Evolutionary conservation across 2,888 invertebrate genomes (phyloP).

Genomic region (Tetrapedia diversipes): DNA sequence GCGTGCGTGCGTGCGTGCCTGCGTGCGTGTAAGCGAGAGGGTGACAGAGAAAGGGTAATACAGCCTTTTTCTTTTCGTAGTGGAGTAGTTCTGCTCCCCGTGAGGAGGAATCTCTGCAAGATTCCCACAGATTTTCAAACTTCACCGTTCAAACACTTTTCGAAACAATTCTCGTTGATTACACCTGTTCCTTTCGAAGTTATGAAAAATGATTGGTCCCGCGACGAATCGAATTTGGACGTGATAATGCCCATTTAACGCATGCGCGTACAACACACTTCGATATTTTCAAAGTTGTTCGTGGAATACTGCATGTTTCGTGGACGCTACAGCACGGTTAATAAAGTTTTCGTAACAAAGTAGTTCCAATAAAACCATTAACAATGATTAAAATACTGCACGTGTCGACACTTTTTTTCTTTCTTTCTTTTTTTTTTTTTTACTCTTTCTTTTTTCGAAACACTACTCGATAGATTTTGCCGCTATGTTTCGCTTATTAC

Average conservation of each 20-base stretch:
- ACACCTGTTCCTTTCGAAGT: background rate
- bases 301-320: slow-evolving; percentile 36
- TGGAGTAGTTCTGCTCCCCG: slow-evolving; percentile 32
- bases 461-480: background rate
- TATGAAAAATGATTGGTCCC: background rate
- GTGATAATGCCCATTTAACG: background rate
- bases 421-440: too few relatives aligned
- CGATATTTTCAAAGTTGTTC: background rate
- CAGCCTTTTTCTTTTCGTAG: slow-evolving; percentile 16
- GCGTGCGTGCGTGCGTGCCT: too few relatives aligned
- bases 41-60: background rate
- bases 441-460: background rate
- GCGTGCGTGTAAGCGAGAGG: too few relatives aligned
- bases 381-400: slow-evolving; percentile 21
- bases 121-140: slow-evolving; percentile 26
- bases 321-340: slow-evolving; percentile 6
- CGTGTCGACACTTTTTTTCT: slow-evolving; percentile 4
- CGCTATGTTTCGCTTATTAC: slow-evolving; percentile 1
- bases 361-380: slow-evolving; percentile 29
- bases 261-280: slow-evolving; percentile 7
- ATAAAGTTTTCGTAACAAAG: slow-evolving; percentile 4
- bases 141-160: too few relatives aligned
- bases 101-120: slow-evolving; percentile 21
- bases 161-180: too few relatives aligned
- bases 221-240: background rate